phyloP scores from a whole-genome alignment of 2,888 invertebrate species.

The Gymnocheta viridis region DNA sequence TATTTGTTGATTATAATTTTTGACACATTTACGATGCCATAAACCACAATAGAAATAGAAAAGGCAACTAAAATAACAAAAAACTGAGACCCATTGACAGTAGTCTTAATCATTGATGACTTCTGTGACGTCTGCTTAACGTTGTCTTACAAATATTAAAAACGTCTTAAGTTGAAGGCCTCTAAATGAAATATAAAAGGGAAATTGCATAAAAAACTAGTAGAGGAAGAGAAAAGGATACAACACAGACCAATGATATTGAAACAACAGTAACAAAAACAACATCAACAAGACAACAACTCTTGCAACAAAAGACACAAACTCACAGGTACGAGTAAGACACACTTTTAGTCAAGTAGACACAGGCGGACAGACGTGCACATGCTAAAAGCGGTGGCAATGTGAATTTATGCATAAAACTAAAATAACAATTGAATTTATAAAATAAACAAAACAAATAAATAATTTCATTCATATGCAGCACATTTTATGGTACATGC shows the following conservation, averaged over 20 bases:
- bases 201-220: not conserved
- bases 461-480: slow-evolving; percentile 60
- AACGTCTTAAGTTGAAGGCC: slow-evolving; percentile 48
- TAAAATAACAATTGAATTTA: slow-evolving; percentile 24
- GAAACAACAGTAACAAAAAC: not conserved
- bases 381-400: slow-evolving; percentile 6
- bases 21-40: slow-evolving; percentile 68
- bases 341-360: slow-evolving; percentile 5
- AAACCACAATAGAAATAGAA: slow-evolving; percentile 50
- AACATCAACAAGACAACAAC: not conserved
- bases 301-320: slow-evolving; percentile 15
- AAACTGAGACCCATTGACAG: slow-evolving; percentile 43
- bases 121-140: slow-evolving; percentile 49
- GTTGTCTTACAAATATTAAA: slow-evolving; percentile 64
- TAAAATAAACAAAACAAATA: slow-evolving; percentile 22
- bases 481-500: slow-evolving; percentile 35
- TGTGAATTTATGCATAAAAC: slow-evolving; percentile 38
- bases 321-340: slow-evolving; percentile 26
- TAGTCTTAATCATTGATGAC: slow-evolving; percentile 63
- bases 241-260: slow-evolving; percentile 46
- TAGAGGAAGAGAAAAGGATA: slow-evolving; percentile 42
- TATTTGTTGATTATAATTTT: slow-evolving; percentile 57
- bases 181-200: slow-evolving; percentile 13
- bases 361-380: not conserved
- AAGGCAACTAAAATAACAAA: not conserved